Evolutionary conservation across 2,797 vertebrate species (phyloP).

Genomic region (Pantherophis alleghaniensis): DNA sequence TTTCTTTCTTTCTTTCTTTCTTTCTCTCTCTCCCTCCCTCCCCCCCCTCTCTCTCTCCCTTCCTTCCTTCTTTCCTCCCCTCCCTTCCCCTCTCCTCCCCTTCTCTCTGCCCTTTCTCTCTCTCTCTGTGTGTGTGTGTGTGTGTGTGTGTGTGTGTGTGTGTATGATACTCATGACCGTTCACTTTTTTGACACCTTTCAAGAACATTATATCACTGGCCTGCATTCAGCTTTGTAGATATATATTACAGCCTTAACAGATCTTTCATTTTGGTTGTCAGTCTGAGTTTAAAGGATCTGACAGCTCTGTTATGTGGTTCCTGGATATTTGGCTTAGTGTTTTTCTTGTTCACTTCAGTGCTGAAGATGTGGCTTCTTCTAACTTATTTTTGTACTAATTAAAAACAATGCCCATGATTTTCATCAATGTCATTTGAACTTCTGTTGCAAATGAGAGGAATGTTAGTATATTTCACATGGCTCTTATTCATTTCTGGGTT

Average conservation of each 20-base stretch:
- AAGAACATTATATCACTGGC: background rate
- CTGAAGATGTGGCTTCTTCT: background rate
- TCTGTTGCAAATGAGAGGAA: background rate
- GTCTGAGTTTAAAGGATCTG: background rate
- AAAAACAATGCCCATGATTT: background rate
- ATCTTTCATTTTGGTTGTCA: background rate
- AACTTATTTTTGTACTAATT: background rate
- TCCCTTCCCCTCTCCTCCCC: accelerated
- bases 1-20: accelerated
- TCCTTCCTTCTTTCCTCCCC: no score
- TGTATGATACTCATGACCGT: background rate
- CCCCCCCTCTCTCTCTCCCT: no score
- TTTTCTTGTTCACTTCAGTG: background rate
- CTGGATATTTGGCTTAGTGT: background rate
- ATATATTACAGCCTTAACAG: background rate
- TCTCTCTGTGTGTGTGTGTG: no score
- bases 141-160: no score
- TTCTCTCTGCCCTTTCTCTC: background rate
- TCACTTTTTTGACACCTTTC: background rate
- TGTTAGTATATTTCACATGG: background rate
- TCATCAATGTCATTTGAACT: background rate
- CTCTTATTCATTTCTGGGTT: background rate
- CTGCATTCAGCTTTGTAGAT: background rate
- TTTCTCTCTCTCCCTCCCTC: no score
- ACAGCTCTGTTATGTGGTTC: background rate